These are phyloP conservation scores for Apteryx mantelli DNA, from an alignment of 2,113 vertebrate genomes.

Conservation along the genomic window DNA sequence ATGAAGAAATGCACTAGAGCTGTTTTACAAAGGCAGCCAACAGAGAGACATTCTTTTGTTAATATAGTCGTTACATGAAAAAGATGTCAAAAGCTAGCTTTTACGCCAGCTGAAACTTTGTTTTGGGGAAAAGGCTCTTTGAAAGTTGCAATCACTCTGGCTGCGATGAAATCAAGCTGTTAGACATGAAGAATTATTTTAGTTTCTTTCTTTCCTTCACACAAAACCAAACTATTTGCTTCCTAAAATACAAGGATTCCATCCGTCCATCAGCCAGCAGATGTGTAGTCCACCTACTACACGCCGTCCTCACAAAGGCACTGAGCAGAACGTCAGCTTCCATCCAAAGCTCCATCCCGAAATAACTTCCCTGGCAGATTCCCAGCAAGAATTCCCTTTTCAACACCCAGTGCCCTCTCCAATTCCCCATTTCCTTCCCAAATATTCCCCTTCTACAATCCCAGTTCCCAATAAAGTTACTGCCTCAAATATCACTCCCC, in stretches of 20 bases:
- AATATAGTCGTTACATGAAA: conserved; percentile 39
- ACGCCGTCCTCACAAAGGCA: background rate
- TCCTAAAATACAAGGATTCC: background rate
- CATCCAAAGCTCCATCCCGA: background rate
- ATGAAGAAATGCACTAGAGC: background rate
- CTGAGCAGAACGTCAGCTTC: background rate
- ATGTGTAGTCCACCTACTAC: background rate
- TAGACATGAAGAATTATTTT: background rate
- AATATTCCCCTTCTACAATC: background rate
- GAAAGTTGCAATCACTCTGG: conserved; percentile 11
- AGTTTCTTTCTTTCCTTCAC: background rate
- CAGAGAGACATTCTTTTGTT: conserved; percentile 37
- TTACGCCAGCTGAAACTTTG: background rate
- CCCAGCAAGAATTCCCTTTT: background rate
- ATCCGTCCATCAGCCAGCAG: background rate
- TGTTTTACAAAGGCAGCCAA: conserved; percentile 48
- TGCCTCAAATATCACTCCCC: background rate
- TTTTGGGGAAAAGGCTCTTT: conserved; percentile 52
- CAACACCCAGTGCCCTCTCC: background rate
- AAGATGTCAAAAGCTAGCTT: conserved; percentile 55
- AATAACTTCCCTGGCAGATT: background rate
- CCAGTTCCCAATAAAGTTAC: background rate
- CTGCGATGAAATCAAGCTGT: conserved; percentile 7
- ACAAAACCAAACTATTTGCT: background rate
- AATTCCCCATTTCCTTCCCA: background rate